These are phyloP conservation scores for Pundamilia nyererei DNA, from an alignment of 2,113 vertebrate species.

Conservation along the genomic window DNA sequence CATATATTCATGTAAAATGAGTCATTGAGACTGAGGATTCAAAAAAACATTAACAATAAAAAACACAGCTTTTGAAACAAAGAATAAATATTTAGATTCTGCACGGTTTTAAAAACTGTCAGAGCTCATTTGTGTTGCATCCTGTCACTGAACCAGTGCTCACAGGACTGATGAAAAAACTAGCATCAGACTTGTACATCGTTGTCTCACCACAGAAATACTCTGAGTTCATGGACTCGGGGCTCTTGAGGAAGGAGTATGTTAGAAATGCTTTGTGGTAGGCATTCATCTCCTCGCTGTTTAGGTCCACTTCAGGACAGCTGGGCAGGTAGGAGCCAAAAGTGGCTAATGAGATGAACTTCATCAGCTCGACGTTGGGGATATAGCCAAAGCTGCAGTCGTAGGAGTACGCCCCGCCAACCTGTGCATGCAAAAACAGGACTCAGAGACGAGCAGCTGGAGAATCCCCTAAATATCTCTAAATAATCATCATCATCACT, in stretches of 20 bases:
- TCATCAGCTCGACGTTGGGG: conserved; percentile 97
- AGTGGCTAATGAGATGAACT: conserved; percentile 96
- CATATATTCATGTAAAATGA: neutral
- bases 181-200: too few relatives aligned
- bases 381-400: conserved; percentile 97
- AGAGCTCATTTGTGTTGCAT: neutral
- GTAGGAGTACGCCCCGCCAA: conserved; percentile 91
- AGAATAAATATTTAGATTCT: neutral
- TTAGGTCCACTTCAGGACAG: conserved; percentile 80
- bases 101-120: neutral
- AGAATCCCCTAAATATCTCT: neutral
- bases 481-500: rapidly evolving
- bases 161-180: neutral
- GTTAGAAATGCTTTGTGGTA: conserved; percentile 94
- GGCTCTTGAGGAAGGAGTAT: conserved; percentile 90
- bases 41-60: rapidly evolving
- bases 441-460: neutral
- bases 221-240: conserved; percentile 89
- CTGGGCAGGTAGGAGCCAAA: conserved; percentile 92
- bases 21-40: neutral
- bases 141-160: neutral
- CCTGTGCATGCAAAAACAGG: conserved; percentile 60
- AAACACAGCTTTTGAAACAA: neutral
- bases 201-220: conserved; percentile 84
- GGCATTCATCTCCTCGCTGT: conserved; percentile 82